A percentile compares a stretch with the other conserved stretches of the same genome.
Evolutionary conservation across 2,888 invertebrate species (phyloP).

Genomic region (Microctonus brassicae): DNA sequence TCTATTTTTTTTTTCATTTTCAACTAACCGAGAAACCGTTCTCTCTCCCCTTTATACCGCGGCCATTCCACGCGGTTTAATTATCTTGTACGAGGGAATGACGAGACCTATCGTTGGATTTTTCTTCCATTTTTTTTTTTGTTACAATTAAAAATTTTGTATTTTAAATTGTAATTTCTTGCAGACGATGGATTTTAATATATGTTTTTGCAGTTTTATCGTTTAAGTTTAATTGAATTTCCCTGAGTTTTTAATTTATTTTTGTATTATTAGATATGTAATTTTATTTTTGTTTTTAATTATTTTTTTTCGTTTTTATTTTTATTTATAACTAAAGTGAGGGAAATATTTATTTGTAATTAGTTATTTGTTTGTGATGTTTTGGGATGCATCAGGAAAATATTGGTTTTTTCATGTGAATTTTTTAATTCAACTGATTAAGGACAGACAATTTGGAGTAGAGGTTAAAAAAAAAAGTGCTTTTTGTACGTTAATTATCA

Average conservation of each 20-base stretch:
- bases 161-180: neutral
- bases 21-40: conserved; percentile 36
- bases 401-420: too few species aligned
- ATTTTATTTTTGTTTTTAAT: neutral
- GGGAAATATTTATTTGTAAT: too few species aligned
- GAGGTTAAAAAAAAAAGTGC: too few species aligned
- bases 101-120: conserved; percentile 35
- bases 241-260: neutral
- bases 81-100: conserved; percentile 49
- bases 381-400: too few species aligned
- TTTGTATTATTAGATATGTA: neutral
- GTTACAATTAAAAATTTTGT: neutral
- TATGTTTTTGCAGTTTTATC: neutral
- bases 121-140: conserved; percentile 33
- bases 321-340: too few species aligned
- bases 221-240: neutral
- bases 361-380: too few species aligned
- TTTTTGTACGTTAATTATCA: too few species aligned
- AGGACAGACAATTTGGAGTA: too few species aligned
- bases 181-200: neutral
- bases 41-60: conserved; percentile 29
- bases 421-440: too few species aligned
- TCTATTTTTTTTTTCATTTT: conserved; percentile 37
- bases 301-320: neutral
- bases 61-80: conserved; percentile 50